A percentile compares a stretch with the other conserved stretches of the same genome.
phyloP scores from a whole-genome alignment of 2,888 invertebrate species.

The Automeris io region DNA sequence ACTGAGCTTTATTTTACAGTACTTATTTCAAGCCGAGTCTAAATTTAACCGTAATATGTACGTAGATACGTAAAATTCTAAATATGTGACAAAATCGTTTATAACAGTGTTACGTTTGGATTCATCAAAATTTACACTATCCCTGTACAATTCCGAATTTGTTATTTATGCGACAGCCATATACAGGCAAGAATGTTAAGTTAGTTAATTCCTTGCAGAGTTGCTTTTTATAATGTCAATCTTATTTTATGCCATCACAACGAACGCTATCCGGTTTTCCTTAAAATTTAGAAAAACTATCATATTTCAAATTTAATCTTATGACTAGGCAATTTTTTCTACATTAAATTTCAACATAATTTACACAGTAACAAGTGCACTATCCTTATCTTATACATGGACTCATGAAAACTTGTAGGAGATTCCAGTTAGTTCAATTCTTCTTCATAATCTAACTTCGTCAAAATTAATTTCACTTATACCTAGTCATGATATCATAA shows the following conservation, averaged over 20 bases:
- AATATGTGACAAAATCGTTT: slow-evolving; percentile 35
- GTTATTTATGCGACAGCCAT: slow-evolving; percentile 26
- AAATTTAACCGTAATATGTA: slow-evolving; percentile 16
- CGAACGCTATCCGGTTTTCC: slow-evolving; percentile 47
- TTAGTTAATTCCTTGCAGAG: slow-evolving; percentile 13
- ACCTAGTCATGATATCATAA: slow-evolving; percentile 23
- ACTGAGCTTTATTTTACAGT: slow-evolving; percentile 68
- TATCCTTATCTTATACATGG: slow-evolving; percentile 12
- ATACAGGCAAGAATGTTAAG: slow-evolving; percentile 13
- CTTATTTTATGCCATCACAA: slow-evolving; percentile 46
- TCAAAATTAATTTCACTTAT: slow-evolving; percentile 16
- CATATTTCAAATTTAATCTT: slow-evolving; percentile 63
- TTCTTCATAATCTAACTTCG: slow-evolving; percentile 12
- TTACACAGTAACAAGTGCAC: slow-evolving; percentile 26
- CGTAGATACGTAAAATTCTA: slow-evolving; percentile 33
- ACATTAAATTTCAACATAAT: slow-evolving; percentile 47
- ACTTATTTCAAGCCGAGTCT: slow-evolving; percentile 52
- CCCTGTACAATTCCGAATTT: slow-evolving; percentile 77
- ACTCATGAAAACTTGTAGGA: slow-evolving; percentile 10
- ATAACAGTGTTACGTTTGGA: slow-evolving; percentile 30
- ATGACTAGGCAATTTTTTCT: slow-evolving; percentile 72
- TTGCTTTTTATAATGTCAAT: slow-evolving; percentile 22
- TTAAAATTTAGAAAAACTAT: slow-evolving; percentile 52
- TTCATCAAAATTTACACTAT: slow-evolving; percentile 49
- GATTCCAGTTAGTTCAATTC: slow-evolving; percentile 15